phyloP scores from a whole-genome alignment of 2,888 invertebrate species.

The Lasioglossum vierecki region DNA sequence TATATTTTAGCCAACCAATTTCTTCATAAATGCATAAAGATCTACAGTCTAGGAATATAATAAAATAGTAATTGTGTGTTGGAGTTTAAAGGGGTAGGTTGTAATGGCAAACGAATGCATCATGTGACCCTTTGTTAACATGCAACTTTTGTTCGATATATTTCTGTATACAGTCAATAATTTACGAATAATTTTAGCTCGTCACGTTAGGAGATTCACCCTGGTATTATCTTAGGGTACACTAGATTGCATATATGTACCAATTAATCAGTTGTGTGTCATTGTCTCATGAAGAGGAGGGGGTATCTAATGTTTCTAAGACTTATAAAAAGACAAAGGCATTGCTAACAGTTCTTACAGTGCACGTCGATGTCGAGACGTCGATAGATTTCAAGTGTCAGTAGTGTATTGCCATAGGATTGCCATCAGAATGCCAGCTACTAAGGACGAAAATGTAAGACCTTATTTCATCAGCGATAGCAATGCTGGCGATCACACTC shows the following conservation, averaged over 20 bases:
- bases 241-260: not conserved
- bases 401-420: not conserved
- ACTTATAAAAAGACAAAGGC: not conserved
- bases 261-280: not conserved
- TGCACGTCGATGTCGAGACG: not conserved
- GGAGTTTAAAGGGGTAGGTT: too few species aligned
- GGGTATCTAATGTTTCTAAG: not conserved
- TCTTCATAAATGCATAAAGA: too few species aligned
- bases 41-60: too few species aligned
- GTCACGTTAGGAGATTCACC: not conserved
- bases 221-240: not conserved
- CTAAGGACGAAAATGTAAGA: not conserved
- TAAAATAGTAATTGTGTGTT: too few species aligned
- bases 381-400: not conserved
- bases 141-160: not conserved
- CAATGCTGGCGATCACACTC: too few species aligned
- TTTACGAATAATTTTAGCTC: too few species aligned
- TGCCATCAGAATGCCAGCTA: not conserved
- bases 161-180: too few species aligned
- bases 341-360: not conserved
- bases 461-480: not conserved
- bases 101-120: too few species aligned
- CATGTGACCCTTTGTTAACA: too few species aligned
- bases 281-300: not conserved
- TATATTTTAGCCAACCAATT: too few species aligned